Base-by-base conservation (phyloP, 2,797 vertebrate genomes). In the Urocyon cinereoargenteus region DNA sequence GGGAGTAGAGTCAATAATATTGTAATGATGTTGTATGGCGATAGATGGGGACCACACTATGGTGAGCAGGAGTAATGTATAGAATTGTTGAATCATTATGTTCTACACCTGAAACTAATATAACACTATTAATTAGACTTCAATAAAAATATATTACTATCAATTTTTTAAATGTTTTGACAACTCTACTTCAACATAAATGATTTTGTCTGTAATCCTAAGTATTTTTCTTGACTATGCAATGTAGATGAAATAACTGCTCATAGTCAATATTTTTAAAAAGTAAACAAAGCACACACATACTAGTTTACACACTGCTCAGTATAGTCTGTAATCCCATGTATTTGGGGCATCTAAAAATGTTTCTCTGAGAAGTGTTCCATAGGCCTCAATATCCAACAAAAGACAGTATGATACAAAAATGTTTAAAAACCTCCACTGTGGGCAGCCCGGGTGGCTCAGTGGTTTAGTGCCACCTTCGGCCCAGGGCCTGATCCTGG, bases 251-350 rank as follows among this genome's bases (percentile, higher is more conserved):
- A 94, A 96, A 96, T 94, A 95, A 96, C 40, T 91, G 83, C 81
- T 97, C 89, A 94, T 36, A 81, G 79, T 92, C 51, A 90, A 94
- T 90, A 90, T 61, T 92, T 94, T 94, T 15, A 11, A 86, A 86
- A 95, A 72, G 68, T 73, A 81, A 95, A 91, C 93, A 84, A 94
- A 97, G 90, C 49, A 66, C 82, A 95, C 82, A 93, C 94, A 97
- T 92, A 98, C 97, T 95, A 92, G 66, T 98, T 97, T 97, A 94
- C 75, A 96, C 59, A 97, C 89, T 90, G 51, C 91, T 98, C 36
- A 62, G 55, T 97, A 97, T 81, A 90, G 73, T 91, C 15, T 82
- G 13, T 81, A 96, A 88, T 73, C 4, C 7, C 59, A 31, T 28
- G 7, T 61, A 66, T 90, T 93, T 92, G 73, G 28, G 28, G 9